Conservation (phyloP, 2,797 vertebrate genomes). For the Arrhamphus sclerolepis region DNA sequence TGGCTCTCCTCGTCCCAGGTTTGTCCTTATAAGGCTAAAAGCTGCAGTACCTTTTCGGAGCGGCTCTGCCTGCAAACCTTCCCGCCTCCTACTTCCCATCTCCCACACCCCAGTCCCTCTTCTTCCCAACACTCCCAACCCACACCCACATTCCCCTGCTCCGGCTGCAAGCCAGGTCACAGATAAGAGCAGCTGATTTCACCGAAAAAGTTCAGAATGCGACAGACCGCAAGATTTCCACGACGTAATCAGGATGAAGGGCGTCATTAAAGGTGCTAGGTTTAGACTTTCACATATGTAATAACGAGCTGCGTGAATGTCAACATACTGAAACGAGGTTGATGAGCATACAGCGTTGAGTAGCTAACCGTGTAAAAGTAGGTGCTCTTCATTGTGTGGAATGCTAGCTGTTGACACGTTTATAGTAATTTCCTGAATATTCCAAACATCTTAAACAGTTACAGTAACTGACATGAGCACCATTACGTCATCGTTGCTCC, state of each 20-base stretch:
- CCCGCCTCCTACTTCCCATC: constrained; percentile 53
- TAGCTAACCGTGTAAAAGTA: too few relatives aligned
- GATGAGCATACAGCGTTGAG: too few relatives aligned
- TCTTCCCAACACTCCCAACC: constrained; percentile 47
- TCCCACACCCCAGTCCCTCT: constrained; percentile 52
- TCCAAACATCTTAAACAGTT: too few relatives aligned
- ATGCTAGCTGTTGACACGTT: too few relatives aligned
- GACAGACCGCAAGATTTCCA: neutral
- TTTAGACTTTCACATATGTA: too few relatives aligned
- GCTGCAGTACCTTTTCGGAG: constrained; percentile 49
- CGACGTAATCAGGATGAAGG: neutral
- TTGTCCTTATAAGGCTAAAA: constrained; percentile 74
- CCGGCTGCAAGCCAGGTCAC: constrained; percentile 36
- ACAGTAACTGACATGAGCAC: too few relatives aligned
- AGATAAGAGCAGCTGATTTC: constrained; percentile 41
- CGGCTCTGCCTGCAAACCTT: constrained; percentile 44
- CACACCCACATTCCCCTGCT: constrained; percentile 61
- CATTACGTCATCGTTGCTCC: too few relatives aligned
- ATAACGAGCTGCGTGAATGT: too few relatives aligned
- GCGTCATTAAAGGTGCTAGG: too few relatives aligned
- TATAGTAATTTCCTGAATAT: too few relatives aligned
- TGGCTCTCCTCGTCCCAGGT: constrained; percentile 44
- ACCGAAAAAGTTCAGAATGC: constrained; percentile 5
- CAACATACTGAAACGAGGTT: too few relatives aligned
- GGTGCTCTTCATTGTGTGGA: too few relatives aligned